Evolutionary conservation across 2,113 vertebrate species (phyloP).

Genomic region (Symphodus melops): DNA sequence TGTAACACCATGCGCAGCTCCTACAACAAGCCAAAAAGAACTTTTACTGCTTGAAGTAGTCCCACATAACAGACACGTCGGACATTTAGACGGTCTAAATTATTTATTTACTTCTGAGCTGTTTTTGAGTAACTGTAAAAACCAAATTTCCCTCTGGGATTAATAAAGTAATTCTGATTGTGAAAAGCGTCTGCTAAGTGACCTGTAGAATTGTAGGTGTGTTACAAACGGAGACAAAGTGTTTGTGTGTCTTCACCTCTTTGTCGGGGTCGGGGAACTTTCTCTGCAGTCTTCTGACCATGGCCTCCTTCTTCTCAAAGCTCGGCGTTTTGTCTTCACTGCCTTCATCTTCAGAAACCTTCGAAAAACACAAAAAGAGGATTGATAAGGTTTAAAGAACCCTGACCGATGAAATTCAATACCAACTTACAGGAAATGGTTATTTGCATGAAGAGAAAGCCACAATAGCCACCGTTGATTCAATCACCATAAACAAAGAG

Average conservation of each 20-base stretch:
- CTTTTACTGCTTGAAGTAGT: too few relatives aligned
- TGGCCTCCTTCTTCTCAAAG: conserved; percentile 88
- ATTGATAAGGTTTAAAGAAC: background rate
- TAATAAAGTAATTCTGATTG: too few relatives aligned
- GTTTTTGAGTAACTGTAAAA: too few relatives aligned
- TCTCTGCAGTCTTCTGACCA: conserved; percentile 89
- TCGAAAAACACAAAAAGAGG: background rate
- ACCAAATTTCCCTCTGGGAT: too few relatives aligned
- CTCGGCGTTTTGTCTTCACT: conserved; percentile 70
- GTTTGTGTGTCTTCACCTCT: conserved; percentile 80
- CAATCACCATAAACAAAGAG: background rate
- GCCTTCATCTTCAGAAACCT: conserved; percentile 49
- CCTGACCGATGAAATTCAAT: background rate
- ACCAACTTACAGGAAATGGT: background rate
- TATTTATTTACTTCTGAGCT: too few relatives aligned
- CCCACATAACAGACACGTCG: too few relatives aligned
- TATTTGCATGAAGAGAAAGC: background rate
- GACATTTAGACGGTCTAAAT: too few relatives aligned
- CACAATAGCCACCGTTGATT: background rate
- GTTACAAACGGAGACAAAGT: background rate
- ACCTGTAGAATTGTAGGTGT: too few relatives aligned
- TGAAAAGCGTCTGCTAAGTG: background rate
- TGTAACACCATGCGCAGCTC: conserved; percentile 91
- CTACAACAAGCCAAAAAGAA: conserved; percentile 68
- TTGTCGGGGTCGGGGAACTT: conserved; percentile 90